Base-by-base conservation (phyloP, 2,888 invertebrate species). In the Tuberolachnus salignus region DNA sequence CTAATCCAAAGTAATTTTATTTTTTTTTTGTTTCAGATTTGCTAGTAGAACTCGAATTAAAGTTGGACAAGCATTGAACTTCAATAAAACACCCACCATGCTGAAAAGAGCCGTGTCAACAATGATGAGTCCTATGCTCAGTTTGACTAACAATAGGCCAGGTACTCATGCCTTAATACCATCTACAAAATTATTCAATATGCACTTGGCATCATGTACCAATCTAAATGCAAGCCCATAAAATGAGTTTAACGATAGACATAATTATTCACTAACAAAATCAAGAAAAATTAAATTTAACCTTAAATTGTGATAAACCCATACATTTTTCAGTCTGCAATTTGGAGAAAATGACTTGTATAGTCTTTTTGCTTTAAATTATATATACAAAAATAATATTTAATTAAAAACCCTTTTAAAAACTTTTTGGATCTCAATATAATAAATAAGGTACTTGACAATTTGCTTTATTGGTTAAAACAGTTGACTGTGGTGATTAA, bases 81-180 rank as follows among this genome's bases (percentile, higher is more conserved):
- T 97, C 87, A 96, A 95, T 87, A 95, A 95, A 87, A 97, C 97
- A 44, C 97, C 97, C 70, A 94, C 93, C 82, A 95, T 94, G 86
- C 87, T 97, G 84, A 96, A 96, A 87, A 90, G 97, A 80, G 96
- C 97, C 46, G 93, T 97, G 86, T 97, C 97, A 23, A 94, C 95
- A 61, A 94, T 95, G 92, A 95, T 95, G 90, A 92, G 93, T 81
- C 95, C 95, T 14, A 94, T 94, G 42, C 78, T 78, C 34, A 59
- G 78, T 11, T 51, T 78, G 11, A 78, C 78, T 16, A 46, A 57
- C 23, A n/a, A n/a, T n/a, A 69, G 67, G 49, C n/a, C 71, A 16
- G 55, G 71, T 66, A 59, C 81, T 26, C 70, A 74, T 14, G 74
- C 72, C 14, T 26, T 81, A 64, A 80, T 80, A 42, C 81, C 81